Conservation (phyloP, 2,797 vertebrate genomes). For the Numenius phaeopus region DNA sequence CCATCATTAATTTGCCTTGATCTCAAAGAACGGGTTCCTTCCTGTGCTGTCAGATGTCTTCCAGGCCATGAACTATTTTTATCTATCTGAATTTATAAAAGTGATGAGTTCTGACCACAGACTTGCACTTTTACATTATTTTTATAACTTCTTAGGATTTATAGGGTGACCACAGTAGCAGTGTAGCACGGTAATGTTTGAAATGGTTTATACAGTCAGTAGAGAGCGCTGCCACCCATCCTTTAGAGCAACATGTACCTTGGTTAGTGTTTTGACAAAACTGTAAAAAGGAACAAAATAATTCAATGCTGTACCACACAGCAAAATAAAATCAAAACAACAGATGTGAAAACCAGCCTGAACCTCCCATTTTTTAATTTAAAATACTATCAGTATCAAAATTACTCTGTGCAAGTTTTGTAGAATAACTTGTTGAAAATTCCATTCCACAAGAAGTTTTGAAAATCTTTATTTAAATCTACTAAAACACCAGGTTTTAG, state of each 20-base stretch:
- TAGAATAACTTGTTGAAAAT: not conserved
- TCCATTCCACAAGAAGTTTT: not conserved
- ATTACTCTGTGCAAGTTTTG: not conserved
- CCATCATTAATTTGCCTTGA: fast-evolving
- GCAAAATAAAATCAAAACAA: not conserved
- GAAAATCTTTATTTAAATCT: not conserved
- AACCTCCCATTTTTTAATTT: not conserved
- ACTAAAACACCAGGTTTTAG: not conserved
- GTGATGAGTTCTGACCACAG: not conserved
- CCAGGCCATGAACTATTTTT: not conserved
- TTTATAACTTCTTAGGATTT: not conserved
- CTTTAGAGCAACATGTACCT: too few species aligned
- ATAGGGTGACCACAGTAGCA: fast-evolving
- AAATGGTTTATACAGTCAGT: fast-evolving
- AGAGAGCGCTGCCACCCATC: not conserved
- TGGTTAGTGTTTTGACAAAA: not conserved
- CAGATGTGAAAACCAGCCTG: not conserved
- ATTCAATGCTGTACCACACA: not conserved
- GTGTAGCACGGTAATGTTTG: fast-evolving
- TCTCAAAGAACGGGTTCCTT: fast-evolving
- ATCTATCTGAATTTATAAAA: not conserved
- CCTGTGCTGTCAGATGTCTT: not conserved
- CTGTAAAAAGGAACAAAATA: not conserved
- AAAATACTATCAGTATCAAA: not conserved
- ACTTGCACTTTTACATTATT: not conserved